Conservation (phyloP, 2,113 vertebrate genomes). For the Caranx melampygus region DNA sequence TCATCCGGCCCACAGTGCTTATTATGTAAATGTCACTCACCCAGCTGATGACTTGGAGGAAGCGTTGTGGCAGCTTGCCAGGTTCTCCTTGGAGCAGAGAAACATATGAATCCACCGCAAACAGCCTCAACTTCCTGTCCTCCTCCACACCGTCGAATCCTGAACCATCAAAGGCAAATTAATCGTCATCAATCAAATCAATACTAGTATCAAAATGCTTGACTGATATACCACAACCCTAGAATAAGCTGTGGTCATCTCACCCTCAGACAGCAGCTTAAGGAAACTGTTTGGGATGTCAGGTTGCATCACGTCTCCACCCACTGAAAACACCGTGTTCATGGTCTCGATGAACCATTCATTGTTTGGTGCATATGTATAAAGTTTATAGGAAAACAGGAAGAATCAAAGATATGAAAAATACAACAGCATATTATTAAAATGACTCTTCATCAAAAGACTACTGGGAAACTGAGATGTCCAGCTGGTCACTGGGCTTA, state of each 20-base stretch:
- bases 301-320: conserved; percentile 91
- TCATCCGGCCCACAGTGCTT: background rate
- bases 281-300: conserved; percentile 94
- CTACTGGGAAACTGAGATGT: background rate
- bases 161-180: conserved; percentile 36
- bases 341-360: conserved; percentile 98
- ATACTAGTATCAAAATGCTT: background rate
- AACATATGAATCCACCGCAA: conserved; percentile 91
- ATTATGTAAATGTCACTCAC: conserved; percentile 80
- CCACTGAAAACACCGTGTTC: conserved; percentile 93
- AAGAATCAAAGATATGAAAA: conserved; percentile 6
- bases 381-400: conserved; percentile 82
- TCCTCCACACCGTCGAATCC: conserved; percentile 90
- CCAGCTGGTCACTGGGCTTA: background rate
- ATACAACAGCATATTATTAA: background rate
- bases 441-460: background rate
- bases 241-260: conserved; percentile 39
- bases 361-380: conserved; percentile 93
- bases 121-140: conserved; percentile 86
- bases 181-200: background rate
- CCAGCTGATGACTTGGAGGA: conserved; percentile 98
- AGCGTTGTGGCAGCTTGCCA: conserved; percentile 89
- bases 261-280: conserved; percentile 92
- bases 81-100: conserved; percentile 83
- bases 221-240: background rate